Base-by-base conservation (phyloP, 2,797 vertebrate species). In the Sibirionetta formosa region DNA sequence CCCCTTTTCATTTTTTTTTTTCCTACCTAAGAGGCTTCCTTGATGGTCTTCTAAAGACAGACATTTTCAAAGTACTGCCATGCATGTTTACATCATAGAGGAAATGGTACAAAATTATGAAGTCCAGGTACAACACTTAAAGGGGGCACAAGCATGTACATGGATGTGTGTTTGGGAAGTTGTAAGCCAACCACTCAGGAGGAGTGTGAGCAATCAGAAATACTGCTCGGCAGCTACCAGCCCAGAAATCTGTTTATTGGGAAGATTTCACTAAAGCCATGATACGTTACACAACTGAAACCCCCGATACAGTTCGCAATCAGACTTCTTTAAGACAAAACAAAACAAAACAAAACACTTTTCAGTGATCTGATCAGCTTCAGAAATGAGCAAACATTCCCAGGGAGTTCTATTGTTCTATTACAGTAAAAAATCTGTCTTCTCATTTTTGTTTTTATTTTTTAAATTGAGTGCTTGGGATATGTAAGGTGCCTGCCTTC, bases 1-100 rank as follows among this genome's bases (percentile, higher is more conserved):
- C 24, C 24, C 24, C 98, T 97, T 97, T 98, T 97, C 96, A 93
- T 56, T 20, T 82, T 11, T 75, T 11, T 75, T 93, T 86, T 94
- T 50, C 97, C 87, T 79, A 38, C 88, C 79, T 84, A 31, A 71
- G 64, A 93, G 51, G 86, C 26, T 88, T 56, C 57, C 40, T 84
- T 40, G 12, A 27, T 44, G 35, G 35, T 88, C 44, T 91, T 73
- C 53, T 51, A 44, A 46, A 73, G 58, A 63, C 42, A 86, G 50
- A 66, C 26, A 7, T 26, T 65, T 92, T 83, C 13, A 48, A 82
- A 87, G 71, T 65, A 53, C 58, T 38, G 31, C 50, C 53, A 50
- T 0, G 4, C 5, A 0, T 86, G 35, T 86, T 91, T 88, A 86
- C 82, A 76, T 78, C 87, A 27, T 22, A 82, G 42, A 80, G 33